Base-by-base conservation (phyloP, 1,140 invertebrate species). In the Potamilus streckersoni region DNA sequence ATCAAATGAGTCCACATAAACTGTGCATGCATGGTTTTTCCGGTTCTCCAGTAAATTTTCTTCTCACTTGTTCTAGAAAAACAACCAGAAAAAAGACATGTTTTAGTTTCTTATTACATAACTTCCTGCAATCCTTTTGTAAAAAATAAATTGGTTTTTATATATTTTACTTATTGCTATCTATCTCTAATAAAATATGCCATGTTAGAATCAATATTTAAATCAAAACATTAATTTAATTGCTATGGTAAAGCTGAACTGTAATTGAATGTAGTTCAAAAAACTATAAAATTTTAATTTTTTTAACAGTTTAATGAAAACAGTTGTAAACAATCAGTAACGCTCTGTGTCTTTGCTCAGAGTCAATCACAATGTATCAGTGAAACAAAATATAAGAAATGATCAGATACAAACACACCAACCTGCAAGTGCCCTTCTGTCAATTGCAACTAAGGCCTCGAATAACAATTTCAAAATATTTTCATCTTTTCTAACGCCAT, bases 391-490 rank as follows among this genome's bases (percentile, higher is more conserved):
- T 14, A 15, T 23, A 38, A 73, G n/a, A 63, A 13, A 56, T 38
- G 12, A 57, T 56, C 14, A n/a, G 13, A 2, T 2, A 61, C 20
- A n/a, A 19, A 55, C 8, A 12, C 11, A n/a, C 63, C 62, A 87
- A 92, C 92, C 93, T 79, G 93, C 93, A 23, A 94, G 74, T 19
- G 91, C 87, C 81, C 92, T 91, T 83, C 92, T 92, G 63, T 92
- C 93, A 63, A 94, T 90, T 14, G 86, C 87, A 56, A 91, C 90
- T 55, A 95, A 87, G 74, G 92, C 92, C 74, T 94, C 93, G 84
- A 92, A 93, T 17, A 95, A 88, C 81, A 94, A 92, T 82, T 92
- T 93, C 14, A 92, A 88, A 2, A 93, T 90, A 82, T 93, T 92
- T 16, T 92, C 89, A 71, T 93, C 92, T 31, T 92, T 89, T 67